Base-by-base conservation (phyloP, 2,113 vertebrate genomes). In the Gracilinanus agilis region DNA sequence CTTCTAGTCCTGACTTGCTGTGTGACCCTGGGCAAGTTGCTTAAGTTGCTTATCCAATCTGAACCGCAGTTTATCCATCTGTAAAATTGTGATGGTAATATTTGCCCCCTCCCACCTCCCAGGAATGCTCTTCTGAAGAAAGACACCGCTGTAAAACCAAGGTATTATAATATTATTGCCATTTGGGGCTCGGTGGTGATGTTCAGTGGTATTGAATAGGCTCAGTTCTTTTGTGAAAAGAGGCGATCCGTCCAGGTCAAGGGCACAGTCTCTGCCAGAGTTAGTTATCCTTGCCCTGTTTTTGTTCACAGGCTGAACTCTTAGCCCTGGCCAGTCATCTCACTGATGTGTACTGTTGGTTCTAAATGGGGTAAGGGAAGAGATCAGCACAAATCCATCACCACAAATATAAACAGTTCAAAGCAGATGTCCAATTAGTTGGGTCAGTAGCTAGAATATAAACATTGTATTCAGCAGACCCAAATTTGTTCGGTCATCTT, bases 11-110 rank as follows among this genome's bases (percentile, higher is more conserved):
- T 1, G 3, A 9, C 55, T 93, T 54, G 3, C 58, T 95, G 1
- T 93, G 90, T 96, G 90, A 54, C 55, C 53, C 24, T 53, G 92
- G 56, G 56, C 75, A 83, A 9, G 61, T 34, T 49, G 95, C 83
- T 56, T 49, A 75, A 9, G 61, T 34, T 54, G 95, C 89, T 58
- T 53, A 91, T 49, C 44, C 44, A 94, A 27, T 91, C 56, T 90
- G 44, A 88, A 12, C 44, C 29, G 19, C n/a, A 83, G 7, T 95
- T 92, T 90, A 0, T 90, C n/a, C 16, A 44, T 24, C 21, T 67
- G 19, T 95, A 92, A 91, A 54, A 75, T 19, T 53, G 24, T 53
- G 53, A 89, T 19, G 61, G 67, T 83, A 83, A 83, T 83, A 83
- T 83, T 83, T 83, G 67, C 67, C 67, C 67, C 67, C 67, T 83